A percentile compares a stretch with the other conserved stretches of the same genome.
Conservation (phyloP, 92 coral and sea anemone genomes). For the Parazoanthus darwini region DNA sequence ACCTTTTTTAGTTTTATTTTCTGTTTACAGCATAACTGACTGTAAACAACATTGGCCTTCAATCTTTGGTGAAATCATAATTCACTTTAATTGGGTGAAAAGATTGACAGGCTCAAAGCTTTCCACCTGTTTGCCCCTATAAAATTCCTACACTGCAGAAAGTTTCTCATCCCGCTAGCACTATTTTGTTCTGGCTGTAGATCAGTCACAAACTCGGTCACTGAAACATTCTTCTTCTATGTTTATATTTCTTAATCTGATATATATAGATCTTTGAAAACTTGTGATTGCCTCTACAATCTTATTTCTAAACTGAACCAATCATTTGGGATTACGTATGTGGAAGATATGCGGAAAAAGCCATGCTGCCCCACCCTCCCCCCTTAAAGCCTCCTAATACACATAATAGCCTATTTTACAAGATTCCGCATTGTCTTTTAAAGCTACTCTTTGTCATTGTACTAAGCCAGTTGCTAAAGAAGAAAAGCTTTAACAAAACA, state of each 20-base stretch:
- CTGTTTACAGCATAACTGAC: not conserved
- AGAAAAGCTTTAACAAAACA: not conserved
- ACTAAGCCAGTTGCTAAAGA: not conserved
- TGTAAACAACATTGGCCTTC: not conserved
- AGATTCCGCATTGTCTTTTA: conserved; percentile 13
- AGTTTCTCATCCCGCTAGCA: no score
- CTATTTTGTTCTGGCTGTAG: no score
- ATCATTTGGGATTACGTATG: not conserved
- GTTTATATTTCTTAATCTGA: not conserved
- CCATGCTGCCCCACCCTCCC: not conserved
- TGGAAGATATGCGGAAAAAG: conserved; percentile 18
- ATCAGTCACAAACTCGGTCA: no score
- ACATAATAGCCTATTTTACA: not conserved
- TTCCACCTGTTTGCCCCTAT: no score
- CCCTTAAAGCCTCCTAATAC: not conserved
- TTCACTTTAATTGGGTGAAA: not conserved
- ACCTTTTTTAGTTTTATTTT: not conserved
- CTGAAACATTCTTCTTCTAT: not conserved
- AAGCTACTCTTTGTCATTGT: not conserved
- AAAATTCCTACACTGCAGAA: no score
- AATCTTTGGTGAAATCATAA: not conserved
- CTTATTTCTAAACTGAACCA: not conserved
- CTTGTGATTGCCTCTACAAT: not conserved
- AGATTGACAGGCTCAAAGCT: no score
- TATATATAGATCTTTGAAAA: not conserved